Base-by-base conservation (phyloP, 2,113 vertebrate genomes). In the Anhinga anhinga region DNA sequence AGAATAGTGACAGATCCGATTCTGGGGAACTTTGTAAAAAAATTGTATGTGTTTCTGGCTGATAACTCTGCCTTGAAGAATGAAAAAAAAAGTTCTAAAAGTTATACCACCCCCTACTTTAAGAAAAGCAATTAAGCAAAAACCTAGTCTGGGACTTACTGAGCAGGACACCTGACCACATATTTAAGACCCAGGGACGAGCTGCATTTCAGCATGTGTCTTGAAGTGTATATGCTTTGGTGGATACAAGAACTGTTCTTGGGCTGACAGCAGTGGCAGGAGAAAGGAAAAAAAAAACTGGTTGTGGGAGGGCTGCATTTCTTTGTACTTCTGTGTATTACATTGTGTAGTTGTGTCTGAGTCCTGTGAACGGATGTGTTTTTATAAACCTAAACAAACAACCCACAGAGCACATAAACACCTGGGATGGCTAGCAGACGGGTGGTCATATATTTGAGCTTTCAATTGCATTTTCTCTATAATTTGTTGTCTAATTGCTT, bases 401-500 rank as follows among this genome's bases (percentile, higher is more conserved):
- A 36, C 14, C 21, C 21, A 23, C 66, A 25, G 65, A 76, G 49
- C 26, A 27, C 14, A 21, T 9, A 69, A 77, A 27, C 88, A 93
- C 88, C 91, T 88, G 95, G 85, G 74, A 72, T 73, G 58, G 58
- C 27, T 40, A 90, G 67, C 86, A 95, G 88, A 56, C 0, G 1
- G 76, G 58, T 73, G 74, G 79, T 95, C 90, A 86, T 88, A 70
- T 90, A 67, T 49, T 52, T 65, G 45, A 88, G 82, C 40, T 74
- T 80, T 88, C 79, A 40, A 4, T 47, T 72, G 62, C 58, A 34
- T 86, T 90, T 86, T 90, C 67, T 58, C 58, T 92, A 2, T 86
- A 80, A 92, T 95, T 88, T 92, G 56, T 53, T 92, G 44, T 86
- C 83, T 91, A 84, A 94, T 95, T 94, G 67, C 90, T 86, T 76